phyloP scores from a whole-genome alignment of 2,888 invertebrate genomes.

The Apeira syringaria region DNA sequence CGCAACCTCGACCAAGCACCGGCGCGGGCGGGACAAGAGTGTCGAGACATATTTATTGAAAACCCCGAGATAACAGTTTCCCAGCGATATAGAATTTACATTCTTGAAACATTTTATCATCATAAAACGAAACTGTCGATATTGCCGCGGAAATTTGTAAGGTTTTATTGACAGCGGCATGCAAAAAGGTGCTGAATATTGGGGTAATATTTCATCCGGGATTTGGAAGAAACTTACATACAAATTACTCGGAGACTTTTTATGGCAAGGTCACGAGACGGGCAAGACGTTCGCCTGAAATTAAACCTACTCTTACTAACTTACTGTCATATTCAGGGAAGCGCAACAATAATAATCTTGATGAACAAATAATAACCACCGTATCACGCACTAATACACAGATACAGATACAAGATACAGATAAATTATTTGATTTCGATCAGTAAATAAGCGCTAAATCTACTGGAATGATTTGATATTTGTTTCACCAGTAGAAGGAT shows the following conservation, averaged over 20 bases:
- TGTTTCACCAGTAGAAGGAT: no score
- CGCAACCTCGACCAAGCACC: conserved; percentile 23
- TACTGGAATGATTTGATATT: no score
- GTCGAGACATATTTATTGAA: conserved; percentile 50
- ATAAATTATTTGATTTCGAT: no score
- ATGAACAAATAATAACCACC: no score
- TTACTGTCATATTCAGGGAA: no score
- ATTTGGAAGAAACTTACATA: conserved; percentile 24
- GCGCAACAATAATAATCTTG: no score
- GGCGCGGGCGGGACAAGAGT: conserved; percentile 37
- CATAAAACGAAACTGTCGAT: conserved; percentile 30
- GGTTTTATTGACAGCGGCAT: conserved; percentile 33
- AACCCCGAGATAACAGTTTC: conserved; percentile 41
- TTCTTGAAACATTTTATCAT: conserved; percentile 33
- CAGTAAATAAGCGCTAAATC: no score
- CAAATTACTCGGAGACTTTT: conserved; percentile 4
- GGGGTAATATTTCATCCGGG: conserved; percentile 30
- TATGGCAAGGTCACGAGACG: no score
- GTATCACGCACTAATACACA: no score
- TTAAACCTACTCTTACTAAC: no score
- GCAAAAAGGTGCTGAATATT: conserved; percentile 28
- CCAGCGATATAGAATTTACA: conserved; percentile 38
- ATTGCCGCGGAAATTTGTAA: conserved; percentile 29
- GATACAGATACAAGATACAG: no score
- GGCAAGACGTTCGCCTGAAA: no score